phyloP scores from a whole-genome alignment of 2,888 invertebrate species.

The Lithosia quadra region DNA sequence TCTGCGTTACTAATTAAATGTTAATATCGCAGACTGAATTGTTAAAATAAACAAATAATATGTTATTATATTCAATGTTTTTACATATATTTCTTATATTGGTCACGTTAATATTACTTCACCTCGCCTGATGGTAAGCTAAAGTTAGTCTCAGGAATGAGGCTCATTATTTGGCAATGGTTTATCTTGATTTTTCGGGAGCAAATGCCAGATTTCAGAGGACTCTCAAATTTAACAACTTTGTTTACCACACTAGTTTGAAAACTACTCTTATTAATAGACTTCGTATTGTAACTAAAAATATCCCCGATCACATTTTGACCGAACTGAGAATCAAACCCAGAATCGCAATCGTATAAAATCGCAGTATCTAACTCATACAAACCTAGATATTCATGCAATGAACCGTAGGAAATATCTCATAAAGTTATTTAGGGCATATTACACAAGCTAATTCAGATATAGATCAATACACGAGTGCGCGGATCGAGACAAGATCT shows the following conservation, averaged over 20 bases:
- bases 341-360: background rate
- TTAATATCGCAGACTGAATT: background rate
- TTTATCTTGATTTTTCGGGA: too few relatives aligned
- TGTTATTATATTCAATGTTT: background rate
- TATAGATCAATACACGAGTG: conserved; percentile 37
- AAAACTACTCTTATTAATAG: too few relatives aligned
- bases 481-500: conserved; percentile 41
- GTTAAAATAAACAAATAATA: background rate
- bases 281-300: too few relatives aligned
- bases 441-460: conserved; percentile 23
- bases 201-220: too few relatives aligned
- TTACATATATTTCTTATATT: background rate
- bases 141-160: too few relatives aligned
- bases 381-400: conserved; percentile 5
- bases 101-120: too few relatives aligned
- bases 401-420: conserved; percentile 4
- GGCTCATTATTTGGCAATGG: too few relatives aligned
- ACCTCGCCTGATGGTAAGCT: too few relatives aligned
- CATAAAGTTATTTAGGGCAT: conserved; percentile 26
- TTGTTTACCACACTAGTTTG: too few relatives aligned
- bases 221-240: too few relatives aligned
- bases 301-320: too few relatives aligned
- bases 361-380: background rate
- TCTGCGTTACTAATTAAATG: conserved; percentile 7
- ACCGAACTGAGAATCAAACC: background rate